Conservation (phyloP, 1,140 invertebrate genomes). For the Drosophila bocki region DNA sequence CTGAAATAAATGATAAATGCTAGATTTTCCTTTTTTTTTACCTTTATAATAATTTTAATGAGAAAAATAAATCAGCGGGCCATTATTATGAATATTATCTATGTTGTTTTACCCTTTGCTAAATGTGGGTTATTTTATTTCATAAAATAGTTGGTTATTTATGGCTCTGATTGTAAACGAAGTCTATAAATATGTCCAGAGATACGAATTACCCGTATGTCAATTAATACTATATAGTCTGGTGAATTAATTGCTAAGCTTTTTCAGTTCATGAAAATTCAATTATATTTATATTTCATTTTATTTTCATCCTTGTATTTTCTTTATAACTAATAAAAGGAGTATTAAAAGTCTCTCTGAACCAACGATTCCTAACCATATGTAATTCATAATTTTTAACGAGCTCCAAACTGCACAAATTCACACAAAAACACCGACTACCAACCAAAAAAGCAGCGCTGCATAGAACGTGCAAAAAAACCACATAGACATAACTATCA, state of each 20-base stretch:
- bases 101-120: background rate
- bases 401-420: slow-evolving; percentile 26
- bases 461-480: slow-evolving; percentile 56
- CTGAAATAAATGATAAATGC: background rate
- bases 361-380: too few species aligned
- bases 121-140: too few species aligned
- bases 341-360: background rate
- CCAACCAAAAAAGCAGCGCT: background rate
- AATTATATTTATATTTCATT: background rate
- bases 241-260: background rate
- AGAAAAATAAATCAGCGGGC: background rate
- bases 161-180: background rate
- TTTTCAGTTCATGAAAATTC: too few species aligned
- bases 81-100: slow-evolving; percentile 1
- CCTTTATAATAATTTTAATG: slow-evolving; percentile 1
- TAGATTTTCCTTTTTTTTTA: background rate
- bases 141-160: background rate
- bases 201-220: background rate
- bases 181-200: background rate
- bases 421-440: slow-evolving; percentile 22
- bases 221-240: background rate
- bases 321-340: background rate
- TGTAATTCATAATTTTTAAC: slow-evolving; percentile 13
- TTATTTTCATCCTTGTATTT: background rate
- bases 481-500: slow-evolving; percentile 30